These are phyloP conservation scores for Danio aesculapii DNA, from an alignment of 2,797 vertebrate species.

Conservation along the genomic window DNA sequence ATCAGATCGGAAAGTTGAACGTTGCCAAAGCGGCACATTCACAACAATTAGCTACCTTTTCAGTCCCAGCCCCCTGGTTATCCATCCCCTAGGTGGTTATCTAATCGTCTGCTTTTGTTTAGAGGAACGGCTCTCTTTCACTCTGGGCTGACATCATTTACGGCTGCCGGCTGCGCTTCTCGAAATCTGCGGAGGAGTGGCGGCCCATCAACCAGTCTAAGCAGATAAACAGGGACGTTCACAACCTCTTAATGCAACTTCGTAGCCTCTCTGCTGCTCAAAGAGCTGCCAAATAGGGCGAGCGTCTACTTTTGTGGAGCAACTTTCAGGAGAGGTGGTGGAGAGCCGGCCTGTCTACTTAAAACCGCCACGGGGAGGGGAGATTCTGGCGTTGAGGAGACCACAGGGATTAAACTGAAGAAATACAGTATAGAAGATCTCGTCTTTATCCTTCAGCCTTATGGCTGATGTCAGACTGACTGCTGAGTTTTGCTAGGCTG, in stretches of 20 bases:
- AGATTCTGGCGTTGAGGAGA: background rate
- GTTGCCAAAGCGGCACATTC: slow-evolving; percentile 65
- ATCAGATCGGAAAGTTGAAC: slow-evolving; percentile 61
- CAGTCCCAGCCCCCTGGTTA: slow-evolving; percentile 57
- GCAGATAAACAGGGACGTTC: slow-evolving; percentile 53
- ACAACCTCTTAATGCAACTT: slow-evolving; percentile 47
- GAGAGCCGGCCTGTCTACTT: slow-evolving; percentile 14
- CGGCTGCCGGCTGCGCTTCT: slow-evolving; percentile 21
- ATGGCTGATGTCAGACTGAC: slow-evolving; percentile 21
- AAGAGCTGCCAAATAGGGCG: slow-evolving; percentile 29
- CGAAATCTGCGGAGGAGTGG: slow-evolving; percentile 30
- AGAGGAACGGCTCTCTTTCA: slow-evolving; percentile 50
- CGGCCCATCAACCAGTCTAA: slow-evolving; percentile 45
- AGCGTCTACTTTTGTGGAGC: slow-evolving; percentile 1
- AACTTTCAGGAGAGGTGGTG: slow-evolving; percentile 21
- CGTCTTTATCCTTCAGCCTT: slow-evolving; percentile 18
- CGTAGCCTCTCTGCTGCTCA: slow-evolving; percentile 52
- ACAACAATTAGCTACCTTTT: slow-evolving; percentile 66
- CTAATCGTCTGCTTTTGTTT: slow-evolving; percentile 64
- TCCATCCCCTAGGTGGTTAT: slow-evolving; percentile 61
- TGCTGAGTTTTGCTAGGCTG: slow-evolving; percentile 17
- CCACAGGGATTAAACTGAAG: slow-evolving; percentile 19
- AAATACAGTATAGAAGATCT: slow-evolving; percentile 10
- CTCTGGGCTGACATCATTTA: slow-evolving; percentile 53
- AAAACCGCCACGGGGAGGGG: slow-evolving; percentile 9